phyloP scores from a whole-genome alignment of 2,113 vertebrate genomes.

The Lepisosteus oculatus region DNA sequence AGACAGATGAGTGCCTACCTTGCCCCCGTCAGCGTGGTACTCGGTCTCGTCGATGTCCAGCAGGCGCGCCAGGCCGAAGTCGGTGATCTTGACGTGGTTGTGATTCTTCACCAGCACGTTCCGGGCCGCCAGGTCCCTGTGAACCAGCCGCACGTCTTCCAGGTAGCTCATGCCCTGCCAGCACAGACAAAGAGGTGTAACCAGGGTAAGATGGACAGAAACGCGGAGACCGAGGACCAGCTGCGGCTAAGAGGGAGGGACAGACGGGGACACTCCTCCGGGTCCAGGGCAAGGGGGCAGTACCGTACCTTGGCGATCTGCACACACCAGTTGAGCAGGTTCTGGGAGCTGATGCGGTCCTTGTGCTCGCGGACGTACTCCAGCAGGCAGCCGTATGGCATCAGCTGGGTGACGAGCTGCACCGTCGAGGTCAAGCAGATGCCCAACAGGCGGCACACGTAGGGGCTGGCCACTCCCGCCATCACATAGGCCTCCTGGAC shows the following conservation, averaged over 20 bases:
- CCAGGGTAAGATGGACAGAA: slow-evolving; percentile 13
- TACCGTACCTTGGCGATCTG: slow-evolving; percentile 90
- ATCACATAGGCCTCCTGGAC: slow-evolving; percentile 94
- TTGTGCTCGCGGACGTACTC: slow-evolving; percentile 93
- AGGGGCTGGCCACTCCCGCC: slow-evolving; percentile 89
- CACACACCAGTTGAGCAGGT: slow-evolving; percentile 96
- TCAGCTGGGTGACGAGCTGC: slow-evolving; percentile 96
- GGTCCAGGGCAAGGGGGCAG: neutral
- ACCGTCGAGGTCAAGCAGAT: slow-evolving; percentile 96
- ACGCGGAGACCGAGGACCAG: neutral
- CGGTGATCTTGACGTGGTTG: slow-evolving; percentile 95
- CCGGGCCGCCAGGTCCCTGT: slow-evolving; percentile 89
- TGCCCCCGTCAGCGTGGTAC: slow-evolving; percentile 93
- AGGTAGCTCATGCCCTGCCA: slow-evolving; percentile 92
- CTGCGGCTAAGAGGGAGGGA: too few species aligned
- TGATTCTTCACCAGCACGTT: slow-evolving; percentile 94
- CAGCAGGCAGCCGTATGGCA: slow-evolving; percentile 95
- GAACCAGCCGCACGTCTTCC: slow-evolving; percentile 91
- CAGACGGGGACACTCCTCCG: neutral
- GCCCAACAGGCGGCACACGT: slow-evolving; percentile 90
- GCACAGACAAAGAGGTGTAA: neutral
- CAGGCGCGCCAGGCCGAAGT: slow-evolving; percentile 89
- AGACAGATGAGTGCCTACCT: slow-evolving; percentile 59
- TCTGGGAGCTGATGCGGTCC: slow-evolving; percentile 86
- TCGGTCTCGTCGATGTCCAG: slow-evolving; percentile 94